Base-by-base conservation (phyloP, 2,113 vertebrate species). In the Psilopogon haemacephalus region DNA sequence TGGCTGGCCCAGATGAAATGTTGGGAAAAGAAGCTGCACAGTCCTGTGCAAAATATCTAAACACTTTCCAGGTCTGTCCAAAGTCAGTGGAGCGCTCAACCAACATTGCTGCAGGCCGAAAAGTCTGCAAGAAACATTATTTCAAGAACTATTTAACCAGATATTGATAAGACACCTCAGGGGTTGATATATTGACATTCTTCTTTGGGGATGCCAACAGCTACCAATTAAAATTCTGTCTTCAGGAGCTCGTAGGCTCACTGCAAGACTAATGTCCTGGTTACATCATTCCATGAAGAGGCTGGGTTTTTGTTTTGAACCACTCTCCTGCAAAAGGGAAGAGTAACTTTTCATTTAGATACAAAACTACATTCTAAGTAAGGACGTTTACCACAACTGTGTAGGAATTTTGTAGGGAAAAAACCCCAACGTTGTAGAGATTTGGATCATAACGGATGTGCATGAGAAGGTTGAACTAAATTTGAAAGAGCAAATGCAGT, bases 31-130 rank as follows among this genome's bases (percentile, higher is more conserved):
- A 96, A 78, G 95, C 32, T 9, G 88, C 91, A 94, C 98, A 99
- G 48, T 99, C 97, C 65, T 98, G 98, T 17, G 98, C 98, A 95
- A 99, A 99, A 92, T 98, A 99, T 26, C 97, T 97, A 37, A 98
- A 97, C 4, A 96, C 96, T 81, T 98, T 98, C 98, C 98, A 99
- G 9, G 97, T 99, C 35, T 68, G 97, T 18, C 99, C 98, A 17
- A 98, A 98, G 93, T 99, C 98, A 1, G 97, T 96, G 7, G 98
- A 99, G 42, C 97, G 95, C 89, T 99, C 99, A 81, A 98, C 98
- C 89, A 99, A 94, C 99, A 99, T 99, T 42, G 98, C 98, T 19
- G 98, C 98, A 23, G 98, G 99, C 9, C 98, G 97, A 91, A 99
- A 99, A 71, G 98, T 98, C 98, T 99, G 84, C 54, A 89, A 95